A percentile compares a stretch with the other conserved stretches of the same genome.
Conservation (phyloP, 1,140 invertebrate species). For the Dreissena polymorpha region DNA sequence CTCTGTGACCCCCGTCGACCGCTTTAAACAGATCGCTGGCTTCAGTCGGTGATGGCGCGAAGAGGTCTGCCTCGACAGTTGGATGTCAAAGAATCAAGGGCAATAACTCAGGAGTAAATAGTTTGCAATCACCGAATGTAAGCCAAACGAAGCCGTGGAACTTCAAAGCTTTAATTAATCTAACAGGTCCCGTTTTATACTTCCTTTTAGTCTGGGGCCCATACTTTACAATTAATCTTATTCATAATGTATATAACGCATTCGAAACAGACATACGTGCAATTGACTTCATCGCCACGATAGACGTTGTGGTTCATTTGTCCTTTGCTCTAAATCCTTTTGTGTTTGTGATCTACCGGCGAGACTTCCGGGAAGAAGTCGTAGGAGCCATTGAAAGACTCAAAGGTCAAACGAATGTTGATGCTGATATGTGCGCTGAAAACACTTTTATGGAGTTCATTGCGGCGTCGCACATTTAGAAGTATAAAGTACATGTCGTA, state of each 20-base stretch:
- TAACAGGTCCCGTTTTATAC: not conserved
- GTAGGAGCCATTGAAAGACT: not conserved
- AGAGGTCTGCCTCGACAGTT: too few relatives aligned
- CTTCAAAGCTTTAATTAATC: not conserved
- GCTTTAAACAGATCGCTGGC: not conserved
- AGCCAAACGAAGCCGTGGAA: too few relatives aligned
- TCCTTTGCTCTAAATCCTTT: not conserved
- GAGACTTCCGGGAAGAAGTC: not conserved
- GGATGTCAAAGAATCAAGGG: too few relatives aligned
- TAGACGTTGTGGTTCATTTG: not conserved
- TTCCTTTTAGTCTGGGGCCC: not conserved
- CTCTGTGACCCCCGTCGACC: not conserved
- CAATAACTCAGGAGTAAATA: too few relatives aligned
- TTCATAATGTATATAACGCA: too few relatives aligned
- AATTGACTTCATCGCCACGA: too few relatives aligned
- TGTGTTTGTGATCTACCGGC: not conserved
- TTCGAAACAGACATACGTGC: too few relatives aligned
- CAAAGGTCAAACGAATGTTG: not conserved
- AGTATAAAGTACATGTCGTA: too few relatives aligned
- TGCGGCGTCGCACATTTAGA: too few relatives aligned
- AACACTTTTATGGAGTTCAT: too few relatives aligned
- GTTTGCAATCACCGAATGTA: too few relatives aligned
- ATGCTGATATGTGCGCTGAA: not conserved
- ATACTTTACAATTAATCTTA: not conserved
- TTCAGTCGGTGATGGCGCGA: not conserved